phyloP scores from a whole-genome alignment of 30 jellyfish, hydroid and myxozoan species.

The Aurelia sp. region DNA sequence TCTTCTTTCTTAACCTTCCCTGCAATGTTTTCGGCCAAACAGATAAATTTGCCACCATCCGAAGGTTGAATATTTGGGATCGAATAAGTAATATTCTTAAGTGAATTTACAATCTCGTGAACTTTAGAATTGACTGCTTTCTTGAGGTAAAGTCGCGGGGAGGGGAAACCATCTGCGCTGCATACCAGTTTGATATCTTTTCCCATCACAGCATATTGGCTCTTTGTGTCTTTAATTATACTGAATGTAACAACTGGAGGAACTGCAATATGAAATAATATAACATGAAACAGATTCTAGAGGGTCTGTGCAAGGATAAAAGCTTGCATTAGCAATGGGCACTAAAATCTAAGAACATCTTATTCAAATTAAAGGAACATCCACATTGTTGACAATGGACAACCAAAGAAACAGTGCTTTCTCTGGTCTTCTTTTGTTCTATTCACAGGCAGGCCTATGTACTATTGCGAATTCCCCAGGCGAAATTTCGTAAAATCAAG shows the following conservation, averaged over 20 bases:
- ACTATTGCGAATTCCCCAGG: no score
- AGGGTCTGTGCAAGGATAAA: no score
- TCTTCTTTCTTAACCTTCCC: conserved; percentile 22
- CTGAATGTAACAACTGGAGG: not conserved
- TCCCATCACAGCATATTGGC: not conserved
- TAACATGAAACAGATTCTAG: no score
- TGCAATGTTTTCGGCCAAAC: conserved; percentile 60
- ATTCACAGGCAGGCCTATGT: no score
- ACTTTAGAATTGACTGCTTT: conserved; percentile 13
- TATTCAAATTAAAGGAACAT: no score
- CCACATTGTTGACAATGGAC: no score
- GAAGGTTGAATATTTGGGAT: conserved; percentile 26
- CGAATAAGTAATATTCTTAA: not conserved
- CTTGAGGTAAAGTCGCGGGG: conserved; percentile 15
- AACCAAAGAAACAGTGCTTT: no score
- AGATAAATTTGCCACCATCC: conserved; percentile 43
- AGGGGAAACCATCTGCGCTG: conserved; percentile 40
- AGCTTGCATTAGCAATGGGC: no score
- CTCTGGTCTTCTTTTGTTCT: no score
- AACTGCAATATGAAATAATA: not conserved
- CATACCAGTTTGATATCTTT: conserved; percentile 17
- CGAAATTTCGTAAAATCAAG: no score
- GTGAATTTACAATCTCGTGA: not conserved
- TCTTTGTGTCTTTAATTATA: not conserved
- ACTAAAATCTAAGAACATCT: no score